Evolutionary conservation across 2,888 invertebrate species (phyloP).

Genomic region (Ptilodon capucinus): DNA sequence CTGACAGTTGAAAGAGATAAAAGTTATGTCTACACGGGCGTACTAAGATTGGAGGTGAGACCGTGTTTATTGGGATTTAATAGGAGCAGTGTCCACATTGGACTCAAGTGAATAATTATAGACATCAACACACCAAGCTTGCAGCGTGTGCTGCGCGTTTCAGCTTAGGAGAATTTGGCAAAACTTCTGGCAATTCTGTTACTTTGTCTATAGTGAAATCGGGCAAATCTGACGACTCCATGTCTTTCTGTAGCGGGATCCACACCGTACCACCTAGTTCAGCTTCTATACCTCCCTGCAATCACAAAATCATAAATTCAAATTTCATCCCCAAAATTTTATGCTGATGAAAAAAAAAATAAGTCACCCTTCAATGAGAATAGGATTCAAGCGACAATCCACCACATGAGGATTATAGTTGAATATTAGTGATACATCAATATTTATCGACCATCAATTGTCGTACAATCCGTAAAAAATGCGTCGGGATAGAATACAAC

Average conservation of each 20-base stretch:
- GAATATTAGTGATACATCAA: no score
- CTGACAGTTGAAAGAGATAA: no score
- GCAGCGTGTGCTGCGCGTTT: slow-evolving; percentile 49
- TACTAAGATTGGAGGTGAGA: slow-evolving; percentile 14
- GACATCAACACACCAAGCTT: slow-evolving; percentile 35
- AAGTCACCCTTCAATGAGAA: no score
- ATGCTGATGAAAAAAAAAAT: no score
- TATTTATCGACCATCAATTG: no score
- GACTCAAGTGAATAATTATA: neutral
- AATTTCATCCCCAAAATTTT: neutral
- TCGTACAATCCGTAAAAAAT: no score
- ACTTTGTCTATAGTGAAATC: slow-evolving; percentile 86
- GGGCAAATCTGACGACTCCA: slow-evolving; percentile 79
- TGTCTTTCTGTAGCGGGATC: slow-evolving; percentile 85
- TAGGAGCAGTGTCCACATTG: neutral
- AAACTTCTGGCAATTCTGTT: slow-evolving; percentile 83
- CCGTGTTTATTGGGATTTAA: slow-evolving; percentile 1
- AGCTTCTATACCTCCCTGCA: slow-evolving; percentile 88
- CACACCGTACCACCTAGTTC: slow-evolving; percentile 91
- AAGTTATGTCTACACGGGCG: no score
- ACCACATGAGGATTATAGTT: no score
- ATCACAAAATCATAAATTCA: neutral
- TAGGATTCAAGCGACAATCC: no score
- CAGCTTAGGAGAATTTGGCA: slow-evolving; percentile 80
- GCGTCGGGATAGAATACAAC: no score